Evolutionary conservation across 2,113 vertebrate genomes (phyloP), one percentile per base, ranked within the genome.

Genomic region (Forbesichthys papilliferus): DNA sequence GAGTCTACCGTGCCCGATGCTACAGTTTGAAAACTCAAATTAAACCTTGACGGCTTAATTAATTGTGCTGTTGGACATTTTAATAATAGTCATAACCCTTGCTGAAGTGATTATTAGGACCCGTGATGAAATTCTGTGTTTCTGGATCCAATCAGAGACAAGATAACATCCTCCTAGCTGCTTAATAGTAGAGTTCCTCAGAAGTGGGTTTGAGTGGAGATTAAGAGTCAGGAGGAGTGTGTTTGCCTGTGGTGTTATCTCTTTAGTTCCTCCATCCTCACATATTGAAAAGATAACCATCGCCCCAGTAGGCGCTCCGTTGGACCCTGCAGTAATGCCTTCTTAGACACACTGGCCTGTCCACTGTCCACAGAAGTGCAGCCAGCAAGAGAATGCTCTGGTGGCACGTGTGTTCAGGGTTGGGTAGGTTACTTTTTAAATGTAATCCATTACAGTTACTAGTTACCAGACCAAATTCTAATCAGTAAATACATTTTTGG

Each of bases 241-340:
- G 34, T 59, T 59, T 59, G 36, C 53, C 49, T 6, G 42, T 34
- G 72, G 46, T 34, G 72, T 73, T 78, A 55, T 87, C 78, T 69
- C 69, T 82, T 73, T 70, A 52, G 74, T 68, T 66, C 62, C 83
- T 62, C 69, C 64, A 65, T 49, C 49, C n/a, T 64, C 82, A 79
- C 73, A 82, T 68, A 82, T 81, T 78, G 73, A 73, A 82, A 79
- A 79, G 75, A 88, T 89, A 86, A 79, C 81, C 74, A 88, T 89
- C 82, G 71, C 5, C 2, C 59, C 36, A 42, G 27, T 27, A 27
- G 68, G 59, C 73, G 79, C 83, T 80, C 71, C 69, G 69, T 63
- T 56, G 84, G 66, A 76, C 75, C 77, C 80, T 71, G 68, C 69
- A 74, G 64, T 80, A 86, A 87, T 83, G 78, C 70, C 66, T 88